These are phyloP conservation scores for Gadus macrocephalus DNA, from an alignment of 2,113 vertebrate genomes.

Conservation along the genomic window DNA sequence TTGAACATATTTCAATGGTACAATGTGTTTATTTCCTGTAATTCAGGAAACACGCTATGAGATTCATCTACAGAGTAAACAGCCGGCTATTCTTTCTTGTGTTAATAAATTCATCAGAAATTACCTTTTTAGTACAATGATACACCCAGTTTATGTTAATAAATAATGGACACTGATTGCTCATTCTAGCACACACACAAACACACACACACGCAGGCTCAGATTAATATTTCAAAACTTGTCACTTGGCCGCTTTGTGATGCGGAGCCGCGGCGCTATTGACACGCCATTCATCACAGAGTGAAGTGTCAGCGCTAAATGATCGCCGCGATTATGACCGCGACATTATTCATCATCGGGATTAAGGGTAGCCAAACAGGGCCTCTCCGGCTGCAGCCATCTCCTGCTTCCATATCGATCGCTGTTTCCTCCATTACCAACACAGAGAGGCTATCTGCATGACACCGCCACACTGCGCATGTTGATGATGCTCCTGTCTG, in stretches of 20 bases:
- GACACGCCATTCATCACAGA: conserved; percentile 86
- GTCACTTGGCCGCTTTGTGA: conserved; percentile 72
- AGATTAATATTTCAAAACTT: conserved; percentile 85
- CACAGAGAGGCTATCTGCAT: conserved; percentile 79
- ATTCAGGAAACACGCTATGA: neutral
- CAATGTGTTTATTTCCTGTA: neutral
- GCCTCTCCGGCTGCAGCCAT: conserved; percentile 68
- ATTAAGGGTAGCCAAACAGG: conserved; percentile 75
- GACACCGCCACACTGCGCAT: conserved; percentile 80
- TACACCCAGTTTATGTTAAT: too few species aligned
- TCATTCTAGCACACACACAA: conserved; percentile 2
- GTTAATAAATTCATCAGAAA: neutral
- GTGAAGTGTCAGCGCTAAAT: conserved; percentile 93
- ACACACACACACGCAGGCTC: conserved; percentile 50
- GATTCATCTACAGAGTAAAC: neutral
- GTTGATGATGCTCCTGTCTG: conserved; percentile 78
- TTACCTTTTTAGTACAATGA: too few species aligned
- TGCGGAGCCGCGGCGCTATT: conserved; percentile 51
- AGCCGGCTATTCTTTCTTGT: neutral
- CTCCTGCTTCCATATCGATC: conserved; percentile 79
- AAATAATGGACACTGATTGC: neutral
- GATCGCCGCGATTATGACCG: conserved; percentile 95
- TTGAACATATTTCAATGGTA: neutral
- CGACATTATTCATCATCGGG: conserved; percentile 95
- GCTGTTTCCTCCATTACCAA: conserved; percentile 74